Base-by-base conservation (phyloP, 1,140 invertebrate species). In the Globodera ellingtonae region DNA sequence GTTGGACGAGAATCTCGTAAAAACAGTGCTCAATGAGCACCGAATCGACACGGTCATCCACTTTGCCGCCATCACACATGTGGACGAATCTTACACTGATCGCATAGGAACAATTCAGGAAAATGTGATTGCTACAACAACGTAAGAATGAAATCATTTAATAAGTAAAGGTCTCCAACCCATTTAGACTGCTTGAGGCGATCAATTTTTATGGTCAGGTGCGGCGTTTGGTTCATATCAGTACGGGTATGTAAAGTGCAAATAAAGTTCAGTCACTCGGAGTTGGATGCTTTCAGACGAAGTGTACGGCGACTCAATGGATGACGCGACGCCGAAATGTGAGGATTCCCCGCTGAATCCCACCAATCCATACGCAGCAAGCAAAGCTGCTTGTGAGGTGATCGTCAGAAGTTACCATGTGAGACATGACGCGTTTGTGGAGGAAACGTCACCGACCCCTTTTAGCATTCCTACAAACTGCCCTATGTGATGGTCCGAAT, bases 401-500 rank as follows among this genome's bases (percentile, higher is more conserved):
- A 87, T 88, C 75, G 85, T 89, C 46, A 50, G 83, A 13, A 84
- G 87, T 46, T 88, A 88, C 77, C 82, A 85, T 74, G 87, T 88
- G 79, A 81, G 84, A 76, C 3, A 62, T 48, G 35, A 47, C 15
- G 65, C 18, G 10, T 18, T 9, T 78, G 21, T 24, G 13, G 24
- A 24, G 0, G n/a, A 50, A 13, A 62, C 8, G 18, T 21, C 71
- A 44, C 8, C 13, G 48, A 47, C 74, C 62, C 10, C 77, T 87
- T 85, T 84, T 77, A 89, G 87, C 88, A 90, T 67, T 90, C 88
- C 44, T 89, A 89, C 81, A 89, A 89, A 79, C 78, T 89, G 52
- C 89, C 88, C 7, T 90, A 89, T 71, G 88, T 89, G 15, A 89
- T 88, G 86, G 86, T 89, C 7, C 85, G 89, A n/a, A 83, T 83